A percentile compares a stretch with the other conserved stretches of the same genome.
Evolutionary conservation across 2,888 invertebrate genomes (phyloP).

Genomic region (Drosophila borborema): DNA sequence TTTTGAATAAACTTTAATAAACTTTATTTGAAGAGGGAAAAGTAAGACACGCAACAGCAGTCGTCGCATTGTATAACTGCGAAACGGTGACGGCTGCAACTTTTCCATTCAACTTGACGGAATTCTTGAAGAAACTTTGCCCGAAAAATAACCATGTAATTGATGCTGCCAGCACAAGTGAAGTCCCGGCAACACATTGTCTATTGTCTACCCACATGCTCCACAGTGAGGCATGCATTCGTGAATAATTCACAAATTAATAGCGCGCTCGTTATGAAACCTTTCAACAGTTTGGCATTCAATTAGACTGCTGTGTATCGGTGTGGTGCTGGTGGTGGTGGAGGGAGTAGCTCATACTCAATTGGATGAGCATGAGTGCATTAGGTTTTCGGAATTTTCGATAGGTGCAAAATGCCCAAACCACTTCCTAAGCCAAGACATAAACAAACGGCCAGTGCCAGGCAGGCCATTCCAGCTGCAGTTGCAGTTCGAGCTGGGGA

Average conservation of each 20-base stretch:
- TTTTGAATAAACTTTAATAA: conserved; percentile 76
- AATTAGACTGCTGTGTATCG: conserved; percentile 42
- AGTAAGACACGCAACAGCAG: conserved; percentile 40
- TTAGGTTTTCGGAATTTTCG: conserved; percentile 54
- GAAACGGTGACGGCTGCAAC: conserved; percentile 1
- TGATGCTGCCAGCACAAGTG: conserved; percentile 54
- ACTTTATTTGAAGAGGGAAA: conserved; percentile 49
- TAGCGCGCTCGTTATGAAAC: conserved; percentile 42
- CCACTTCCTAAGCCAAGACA: conserved; percentile 44
- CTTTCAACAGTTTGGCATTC: conserved; percentile 46
- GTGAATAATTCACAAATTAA: conserved; percentile 52
- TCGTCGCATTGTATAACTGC: conserved; percentile 14
- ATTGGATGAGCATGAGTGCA: conserved; percentile 52
- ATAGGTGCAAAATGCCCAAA: conserved; percentile 41
- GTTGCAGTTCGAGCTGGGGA: conserved; percentile 43
- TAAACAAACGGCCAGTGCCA: conserved; percentile 63
- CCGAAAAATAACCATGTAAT: conserved; percentile 56
- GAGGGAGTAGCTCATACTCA: conserved; percentile 17
- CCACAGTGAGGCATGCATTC: background rate
- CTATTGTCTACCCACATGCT: conserved; percentile 20
- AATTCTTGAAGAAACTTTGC: conserved; percentile 51
- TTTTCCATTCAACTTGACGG: conserved; percentile 32
- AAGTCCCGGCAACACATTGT: conserved; percentile 42
- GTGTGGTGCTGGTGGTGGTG: conserved; percentile 24
- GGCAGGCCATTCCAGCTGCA: conserved; percentile 39